Conservation (phyloP, 2,888 invertebrate species). For the Chironomus tentans region DNA sequence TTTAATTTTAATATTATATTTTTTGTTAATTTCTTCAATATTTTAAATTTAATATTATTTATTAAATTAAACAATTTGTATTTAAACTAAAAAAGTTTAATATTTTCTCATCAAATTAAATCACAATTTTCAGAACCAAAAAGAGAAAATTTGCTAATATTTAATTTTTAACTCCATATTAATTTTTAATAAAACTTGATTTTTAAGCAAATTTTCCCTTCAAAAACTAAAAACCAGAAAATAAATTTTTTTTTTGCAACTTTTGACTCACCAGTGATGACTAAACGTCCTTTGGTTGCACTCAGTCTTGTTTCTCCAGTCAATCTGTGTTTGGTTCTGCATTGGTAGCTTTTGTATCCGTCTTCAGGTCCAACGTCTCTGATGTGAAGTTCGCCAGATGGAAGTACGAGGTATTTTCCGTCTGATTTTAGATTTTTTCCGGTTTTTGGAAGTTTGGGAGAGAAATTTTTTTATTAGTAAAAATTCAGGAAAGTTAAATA, state of each 20-base stretch:
- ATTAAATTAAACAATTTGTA: no score
- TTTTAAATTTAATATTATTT: no score
- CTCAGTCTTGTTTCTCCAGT: constrained; percentile 89
- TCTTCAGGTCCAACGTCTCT: constrained; percentile 91
- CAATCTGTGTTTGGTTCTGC: constrained; percentile 84
- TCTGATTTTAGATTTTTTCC: constrained; percentile 57
- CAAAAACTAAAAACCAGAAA: not conserved
- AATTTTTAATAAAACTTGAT: no score
- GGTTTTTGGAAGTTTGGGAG: not conserved
- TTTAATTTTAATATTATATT: no score
- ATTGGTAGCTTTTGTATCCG: constrained; percentile 88
- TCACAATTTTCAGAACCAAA: no score
- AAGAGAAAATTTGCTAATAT: no score
- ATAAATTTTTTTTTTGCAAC: not conserved
- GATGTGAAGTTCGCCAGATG: constrained; percentile 91
- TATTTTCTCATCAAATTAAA: no score
- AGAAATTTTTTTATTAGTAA: not conserved
- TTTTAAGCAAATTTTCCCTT: not conserved
- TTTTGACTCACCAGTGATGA: constrained; percentile 80
- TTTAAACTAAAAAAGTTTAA: no score
- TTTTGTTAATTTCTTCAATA: no score
- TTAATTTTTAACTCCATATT: no score
- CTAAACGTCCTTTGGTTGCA: constrained; percentile 86
- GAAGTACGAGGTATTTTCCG: constrained; percentile 88
- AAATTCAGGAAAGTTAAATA: not conserved